Evolutionary conservation across 2,113 vertebrate species (phyloP).

Genomic region (Pyxicephalus adspersus): DNA sequence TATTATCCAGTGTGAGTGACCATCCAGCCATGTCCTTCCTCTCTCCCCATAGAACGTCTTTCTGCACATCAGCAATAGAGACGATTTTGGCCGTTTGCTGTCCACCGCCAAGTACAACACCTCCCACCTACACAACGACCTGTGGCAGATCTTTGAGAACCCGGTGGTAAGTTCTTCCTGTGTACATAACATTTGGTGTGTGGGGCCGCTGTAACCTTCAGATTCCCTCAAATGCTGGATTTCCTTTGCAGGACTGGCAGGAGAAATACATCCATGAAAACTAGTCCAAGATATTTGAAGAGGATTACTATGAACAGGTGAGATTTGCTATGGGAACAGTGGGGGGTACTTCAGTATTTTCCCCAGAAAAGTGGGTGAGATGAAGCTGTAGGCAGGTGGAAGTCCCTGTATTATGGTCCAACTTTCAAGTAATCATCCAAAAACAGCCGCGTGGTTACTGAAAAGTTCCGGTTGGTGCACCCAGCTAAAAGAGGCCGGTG

Average conservation of each 20-base stretch:
- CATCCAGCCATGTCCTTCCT: not conserved
- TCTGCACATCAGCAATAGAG: slow-evolving; percentile 76
- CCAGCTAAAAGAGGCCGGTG: too few species aligned
- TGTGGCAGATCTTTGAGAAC: slow-evolving; percentile 83
- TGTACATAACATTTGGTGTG: not conserved
- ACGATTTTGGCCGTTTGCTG: slow-evolving; percentile 77
- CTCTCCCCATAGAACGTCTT: slow-evolving; percentile 72
- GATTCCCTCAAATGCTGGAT: not conserved
- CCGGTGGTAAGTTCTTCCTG: slow-evolving; percentile 66
- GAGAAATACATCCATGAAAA: slow-evolving; percentile 80
- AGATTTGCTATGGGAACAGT: not conserved
- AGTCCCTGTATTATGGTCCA: too few species aligned
- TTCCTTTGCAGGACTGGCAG: slow-evolving; percentile 72
- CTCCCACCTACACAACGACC: slow-evolving; percentile 73
- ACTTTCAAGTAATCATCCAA: too few species aligned
- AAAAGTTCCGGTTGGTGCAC: too few species aligned
- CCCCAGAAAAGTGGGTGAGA: too few species aligned
- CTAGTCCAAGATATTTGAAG: slow-evolving; percentile 74
- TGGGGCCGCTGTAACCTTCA: not conserved
- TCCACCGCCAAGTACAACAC: slow-evolving; percentile 72
- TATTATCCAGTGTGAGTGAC: too few species aligned
- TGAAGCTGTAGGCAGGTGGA: too few species aligned
- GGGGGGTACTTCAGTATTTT: too few species aligned
- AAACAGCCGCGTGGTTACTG: too few species aligned
- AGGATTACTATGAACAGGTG: slow-evolving; percentile 70